Base-by-base conservation (phyloP, 2,113 vertebrate species). In the Cyphomyrus plagiostoma region DNA sequence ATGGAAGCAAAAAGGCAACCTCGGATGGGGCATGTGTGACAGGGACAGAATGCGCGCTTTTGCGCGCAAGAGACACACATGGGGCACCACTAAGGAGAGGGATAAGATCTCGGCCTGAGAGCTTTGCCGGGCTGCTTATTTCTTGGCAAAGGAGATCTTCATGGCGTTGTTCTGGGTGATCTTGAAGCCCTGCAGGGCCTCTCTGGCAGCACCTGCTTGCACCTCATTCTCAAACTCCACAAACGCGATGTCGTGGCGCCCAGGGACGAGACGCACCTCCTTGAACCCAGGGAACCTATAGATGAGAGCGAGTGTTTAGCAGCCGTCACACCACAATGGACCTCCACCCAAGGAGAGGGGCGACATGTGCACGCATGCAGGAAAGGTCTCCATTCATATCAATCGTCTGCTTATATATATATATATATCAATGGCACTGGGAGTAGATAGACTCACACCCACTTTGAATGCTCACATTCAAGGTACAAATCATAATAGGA, bases 81-180 rank as follows among this genome's bases (percentile, higher is more conserved):
- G 19, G 74, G 19, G 74, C 39, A 19, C 35, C 23, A n/a, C 23
- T 8, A 10, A 10, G 13, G 66, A 52, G 74, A 21, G 50, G 26
- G 50, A 56, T 4, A 23, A 10, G 23, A 70, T 39, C 1, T 80
- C 2, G 15, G 49, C 45, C 23, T n/a, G 21, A 0, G 82, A 50
- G 17, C 45, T n/a, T 23, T 30, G 9, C 7, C 23, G 0, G 42
- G 6, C 1, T 9, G 1, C 15, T 93, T 96, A 98, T 93, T 98
- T 98, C 94, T 98, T 98, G 56, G 98, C 98, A 52, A 98, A 98
- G 0, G 98, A 98, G 91, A 98, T 98, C 95, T 98, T 98, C 98
- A 98, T 98, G 30, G 98, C 97, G 0, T 98, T 98, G 35, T 95
- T 96, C 93, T 98, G 97, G 0, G 97, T 98, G 93, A 98, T 98